These are phyloP conservation scores for Babyrousa celebensis DNA, from an alignment of 2,797 vertebrate species.

Conservation along the genomic window DNA sequence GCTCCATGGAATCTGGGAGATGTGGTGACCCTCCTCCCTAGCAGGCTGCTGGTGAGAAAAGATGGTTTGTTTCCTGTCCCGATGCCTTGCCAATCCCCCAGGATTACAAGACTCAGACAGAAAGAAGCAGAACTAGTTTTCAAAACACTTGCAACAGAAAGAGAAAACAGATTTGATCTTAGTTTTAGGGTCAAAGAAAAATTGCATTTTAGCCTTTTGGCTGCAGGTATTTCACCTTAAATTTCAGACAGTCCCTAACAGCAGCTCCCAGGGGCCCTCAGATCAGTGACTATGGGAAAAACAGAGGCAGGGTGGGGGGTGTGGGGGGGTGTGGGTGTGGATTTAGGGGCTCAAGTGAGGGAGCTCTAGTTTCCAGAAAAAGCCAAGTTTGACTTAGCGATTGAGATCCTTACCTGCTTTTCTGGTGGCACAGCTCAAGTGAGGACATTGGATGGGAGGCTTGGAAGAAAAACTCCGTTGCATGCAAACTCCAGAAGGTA, in stretches of 20 bases:
- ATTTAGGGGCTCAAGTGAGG: background rate
- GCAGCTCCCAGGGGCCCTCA: background rate
- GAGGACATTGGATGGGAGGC: constrained; percentile 71
- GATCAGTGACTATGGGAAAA: background rate
- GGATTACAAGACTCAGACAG: constrained; percentile 3
- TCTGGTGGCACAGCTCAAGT: constrained; percentile 79
- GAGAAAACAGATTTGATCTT: constrained; percentile 45
- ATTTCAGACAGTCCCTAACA: background rate
- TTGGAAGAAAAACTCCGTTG: constrained; percentile 1
- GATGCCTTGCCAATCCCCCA: background rate
- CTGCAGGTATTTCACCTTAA: background rate
- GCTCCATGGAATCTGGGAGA: background rate
- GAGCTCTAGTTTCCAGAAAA: constrained; percentile 53
- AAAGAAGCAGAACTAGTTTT: constrained; percentile 55
- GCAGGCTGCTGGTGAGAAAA: background rate
- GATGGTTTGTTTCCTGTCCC: background rate
- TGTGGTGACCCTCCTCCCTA: background rate
- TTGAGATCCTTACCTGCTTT: constrained; percentile 67
- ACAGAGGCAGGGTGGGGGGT: background rate
- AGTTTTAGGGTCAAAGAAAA: constrained; percentile 60
- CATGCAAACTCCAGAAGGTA: constrained; percentile 20
- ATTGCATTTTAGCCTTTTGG: background rate
- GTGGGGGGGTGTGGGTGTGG: background rate
- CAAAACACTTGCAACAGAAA: constrained; percentile 23
- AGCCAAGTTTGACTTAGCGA: constrained; percentile 53